These are phyloP conservation scores for Andrena bicolor DNA, from an alignment of 2,888 invertebrate species.

Conservation along the genomic window DNA sequence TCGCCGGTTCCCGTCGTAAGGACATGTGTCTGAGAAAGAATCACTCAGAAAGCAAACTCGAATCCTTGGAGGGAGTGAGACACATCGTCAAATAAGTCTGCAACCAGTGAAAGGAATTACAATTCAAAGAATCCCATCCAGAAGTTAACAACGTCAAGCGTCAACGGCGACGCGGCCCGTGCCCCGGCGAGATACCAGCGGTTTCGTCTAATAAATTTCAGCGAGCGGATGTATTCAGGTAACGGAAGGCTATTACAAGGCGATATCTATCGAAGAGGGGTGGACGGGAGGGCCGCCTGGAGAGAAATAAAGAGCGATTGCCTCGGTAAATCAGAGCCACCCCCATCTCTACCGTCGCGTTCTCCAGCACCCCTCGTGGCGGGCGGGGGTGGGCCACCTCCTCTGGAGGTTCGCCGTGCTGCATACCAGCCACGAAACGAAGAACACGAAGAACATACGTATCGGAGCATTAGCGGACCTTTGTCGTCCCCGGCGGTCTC, in stretches of 20 bases:
- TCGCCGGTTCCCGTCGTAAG: too few relatives aligned
- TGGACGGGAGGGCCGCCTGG: conserved; percentile 84
- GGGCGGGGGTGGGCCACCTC: conserved; percentile 52
- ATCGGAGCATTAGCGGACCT: conserved; percentile 82
- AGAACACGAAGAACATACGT: conserved; percentile 82
- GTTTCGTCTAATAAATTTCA: conserved; percentile 76
- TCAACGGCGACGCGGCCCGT: conserved; percentile 37
- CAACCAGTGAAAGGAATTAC: conserved; percentile 7
- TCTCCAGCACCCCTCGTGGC: conserved; percentile 35
- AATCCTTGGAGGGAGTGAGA: too few relatives aligned
- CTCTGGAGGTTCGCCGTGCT: conserved; percentile 65
- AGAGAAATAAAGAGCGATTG: conserved; percentile 85
- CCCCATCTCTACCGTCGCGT: conserved; percentile 53
- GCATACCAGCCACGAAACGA: conserved; percentile 73
- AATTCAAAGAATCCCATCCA: neutral
- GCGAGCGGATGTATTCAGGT: conserved; percentile 82
- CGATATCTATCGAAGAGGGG: conserved; percentile 84
- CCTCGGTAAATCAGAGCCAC: conserved; percentile 84
- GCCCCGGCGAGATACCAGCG: conserved; percentile 31
- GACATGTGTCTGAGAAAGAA: too few relatives aligned
- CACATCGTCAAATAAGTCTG: neutral
- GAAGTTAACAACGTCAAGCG: conserved; percentile 22
- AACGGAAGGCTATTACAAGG: conserved; percentile 85
- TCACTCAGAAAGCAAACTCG: too few relatives aligned
- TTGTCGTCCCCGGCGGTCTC: conserved; percentile 61